Evolutionary conservation across 2,888 invertebrate species (phyloP).

Genomic region (Leuctra nigra): DNA sequence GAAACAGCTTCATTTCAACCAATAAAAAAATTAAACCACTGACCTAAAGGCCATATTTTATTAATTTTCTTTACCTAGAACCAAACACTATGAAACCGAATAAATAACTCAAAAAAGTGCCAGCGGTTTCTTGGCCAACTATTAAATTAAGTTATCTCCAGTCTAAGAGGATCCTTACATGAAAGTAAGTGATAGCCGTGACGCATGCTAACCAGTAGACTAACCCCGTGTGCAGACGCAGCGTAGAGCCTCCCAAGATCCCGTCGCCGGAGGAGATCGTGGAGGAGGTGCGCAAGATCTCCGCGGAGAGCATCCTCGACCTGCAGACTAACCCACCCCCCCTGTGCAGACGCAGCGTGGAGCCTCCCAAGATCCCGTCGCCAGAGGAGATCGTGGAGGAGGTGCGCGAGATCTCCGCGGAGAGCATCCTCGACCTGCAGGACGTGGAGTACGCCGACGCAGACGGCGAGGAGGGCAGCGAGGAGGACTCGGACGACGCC

Average conservation of each 20-base stretch:
- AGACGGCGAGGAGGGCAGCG: conserved; percentile 44
- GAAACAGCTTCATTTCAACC: no score
- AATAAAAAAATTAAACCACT: no score
- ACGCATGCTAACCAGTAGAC: neutral
- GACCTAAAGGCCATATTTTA: no score
- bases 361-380: conserved; percentile 16
- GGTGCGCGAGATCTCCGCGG: conserved; percentile 26
- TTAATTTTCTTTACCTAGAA: no score
- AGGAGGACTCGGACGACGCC: conserved; percentile 24
- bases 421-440: conserved; percentile 43
- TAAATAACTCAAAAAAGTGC: no score
- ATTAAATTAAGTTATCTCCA: no score
- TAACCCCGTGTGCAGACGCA: neutral
- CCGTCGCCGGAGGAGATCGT: conserved; percentile 14
- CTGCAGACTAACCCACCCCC: conserved; percentile 37
- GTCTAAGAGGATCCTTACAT: no score
- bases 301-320: conserved; percentile 38
- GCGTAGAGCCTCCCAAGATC: conserved; percentile 14
- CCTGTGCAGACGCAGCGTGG: neutral
- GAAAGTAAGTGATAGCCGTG: no score
- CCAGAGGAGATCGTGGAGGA: conserved; percentile 13
- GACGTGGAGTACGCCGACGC: conserved; percentile 53
- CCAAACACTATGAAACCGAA: no score
- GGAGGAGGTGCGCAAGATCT: conserved; percentile 16
- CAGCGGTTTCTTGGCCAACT: no score